Evolutionary conservation across 2,797 vertebrate genomes (phyloP).

Genomic region (Siniperca scherzeri): DNA sequence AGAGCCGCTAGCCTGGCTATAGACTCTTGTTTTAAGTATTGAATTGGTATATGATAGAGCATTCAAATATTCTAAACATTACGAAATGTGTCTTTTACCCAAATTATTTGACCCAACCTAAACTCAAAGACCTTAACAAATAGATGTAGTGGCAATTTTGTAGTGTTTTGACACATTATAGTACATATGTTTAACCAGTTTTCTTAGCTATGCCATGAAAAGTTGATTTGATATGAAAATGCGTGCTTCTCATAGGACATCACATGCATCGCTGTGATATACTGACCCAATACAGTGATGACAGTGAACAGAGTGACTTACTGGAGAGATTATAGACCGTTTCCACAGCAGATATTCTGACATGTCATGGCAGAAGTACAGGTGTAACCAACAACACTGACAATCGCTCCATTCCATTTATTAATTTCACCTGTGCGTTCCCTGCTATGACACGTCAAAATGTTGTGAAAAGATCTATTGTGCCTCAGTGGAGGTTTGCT

Average conservation of each 20-base stretch:
- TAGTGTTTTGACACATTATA: too few species aligned
- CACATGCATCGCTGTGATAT: neutral
- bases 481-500: neutral
- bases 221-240: neutral
- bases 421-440: neutral
- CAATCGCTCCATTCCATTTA: neutral
- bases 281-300: neutral
- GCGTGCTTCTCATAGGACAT: neutral
- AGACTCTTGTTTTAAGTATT: too few species aligned
- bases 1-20: too few species aligned
- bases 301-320: neutral
- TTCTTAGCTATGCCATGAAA: neutral
- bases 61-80: too few species aligned
- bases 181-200: too few species aligned
- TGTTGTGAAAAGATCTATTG: neutral
- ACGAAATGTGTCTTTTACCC: too few species aligned
- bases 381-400: neutral
- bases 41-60: too few species aligned
- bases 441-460: neutral
- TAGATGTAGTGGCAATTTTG: too few species aligned
- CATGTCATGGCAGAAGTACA: neutral
- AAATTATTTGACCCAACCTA: too few species aligned
- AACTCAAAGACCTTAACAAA: too few species aligned
- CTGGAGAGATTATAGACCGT: neutral
- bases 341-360: neutral